These are phyloP conservation scores for pig (Sus scrofa) DNA, from an alignment of 2,113 vertebrate genomes.

Conservation along the genomic window T2T-Sscrofa CM000817.6:4755501-4756000, in stretches of 20 bases:
- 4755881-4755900: too few relatives aligned
- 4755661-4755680: not conserved
- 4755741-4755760: not conserved
- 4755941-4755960: not conserved
- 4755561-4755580: not conserved
- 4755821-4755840: not conserved
- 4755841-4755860: not conserved
- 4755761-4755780: not conserved
- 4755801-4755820: not conserved
- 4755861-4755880: fast-evolving
- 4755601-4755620: not conserved
- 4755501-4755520: not conserved
- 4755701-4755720: not conserved
- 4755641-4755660: not conserved
- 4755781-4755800: not conserved
- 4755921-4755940: not conserved
- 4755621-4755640: not conserved
- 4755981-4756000: not conserved
- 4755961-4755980: not conserved
- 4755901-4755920: not conserved
- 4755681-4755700: fast-evolving
- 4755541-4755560: not conserved
- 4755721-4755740: not conserved
- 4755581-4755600: not conserved
- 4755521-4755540: not conserved